These are phyloP conservation scores for Oncorhynchus mykiss DNA, from an alignment of 2,113 vertebrate genomes.

Conservation along the genomic window DNA sequence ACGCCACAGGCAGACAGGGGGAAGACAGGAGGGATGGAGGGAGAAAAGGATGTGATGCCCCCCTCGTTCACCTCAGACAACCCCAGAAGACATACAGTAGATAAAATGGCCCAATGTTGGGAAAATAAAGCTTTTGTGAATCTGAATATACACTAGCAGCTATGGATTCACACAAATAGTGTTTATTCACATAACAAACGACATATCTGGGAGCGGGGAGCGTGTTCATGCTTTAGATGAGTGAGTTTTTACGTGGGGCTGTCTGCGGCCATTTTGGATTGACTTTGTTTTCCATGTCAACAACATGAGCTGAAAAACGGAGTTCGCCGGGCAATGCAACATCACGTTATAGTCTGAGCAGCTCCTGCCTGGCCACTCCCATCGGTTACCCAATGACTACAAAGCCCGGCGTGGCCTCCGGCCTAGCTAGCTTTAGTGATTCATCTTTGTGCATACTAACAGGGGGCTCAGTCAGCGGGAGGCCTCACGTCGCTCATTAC, in stretches of 20 bases:
- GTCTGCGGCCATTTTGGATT: not conserved
- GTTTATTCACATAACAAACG: too few species aligned
- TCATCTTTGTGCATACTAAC: constrained; percentile 64
- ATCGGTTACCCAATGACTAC: constrained; percentile 44
- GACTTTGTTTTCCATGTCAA: constrained; percentile 32
- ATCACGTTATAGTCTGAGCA: constrained; percentile 51
- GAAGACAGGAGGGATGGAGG: not conserved
- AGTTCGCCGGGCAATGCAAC: not conserved
- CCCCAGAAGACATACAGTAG: not conserved
- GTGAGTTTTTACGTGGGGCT: not conserved
- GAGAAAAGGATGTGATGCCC: not conserved
- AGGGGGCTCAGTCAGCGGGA: constrained; percentile 61
- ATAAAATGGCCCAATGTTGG: too few species aligned
- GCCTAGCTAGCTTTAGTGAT: constrained; percentile 44
- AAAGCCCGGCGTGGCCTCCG: constrained; percentile 39
- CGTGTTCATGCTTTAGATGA: not conserved
- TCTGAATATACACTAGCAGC: too few species aligned
- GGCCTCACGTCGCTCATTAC: constrained; percentile 53
- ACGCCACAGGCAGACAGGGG: not conserved
- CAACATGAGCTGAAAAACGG: not conserved
- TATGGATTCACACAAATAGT: too few species aligned
- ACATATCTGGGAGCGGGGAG: not conserved
- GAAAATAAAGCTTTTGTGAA: too few species aligned
- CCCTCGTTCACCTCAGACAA: not conserved
- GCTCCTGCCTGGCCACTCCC: constrained; percentile 39